Evolutionary conservation across 2,797 vertebrate species (phyloP), one percentile per base, ranked within the genome.

Genomic region (Helicolenus hilgendorfi): DNA sequence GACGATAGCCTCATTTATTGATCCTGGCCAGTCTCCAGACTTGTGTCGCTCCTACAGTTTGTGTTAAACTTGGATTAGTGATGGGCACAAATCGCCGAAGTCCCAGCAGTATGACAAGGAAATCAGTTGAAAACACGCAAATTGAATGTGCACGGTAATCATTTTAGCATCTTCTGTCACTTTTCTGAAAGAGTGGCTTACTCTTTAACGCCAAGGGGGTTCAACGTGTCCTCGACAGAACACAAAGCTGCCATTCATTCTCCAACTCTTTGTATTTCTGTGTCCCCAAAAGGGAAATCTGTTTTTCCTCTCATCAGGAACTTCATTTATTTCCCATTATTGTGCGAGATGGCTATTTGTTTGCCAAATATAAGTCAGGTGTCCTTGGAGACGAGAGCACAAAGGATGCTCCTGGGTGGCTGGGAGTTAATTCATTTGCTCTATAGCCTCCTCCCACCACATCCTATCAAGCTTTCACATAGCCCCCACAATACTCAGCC

Each of bases 261-360:
- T 31, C 64, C 27, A 62, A 18, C 72, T 83, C 73, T 93, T 92
- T 90, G 71, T 87, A 73, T 78, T 70, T 36, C 69, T 38, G 18
- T 76, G 67, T 63, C 77, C 77, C 81, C 68, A 75, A 82, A 89
- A 77, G 84, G 67, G 38, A 87, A 89, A 88, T 78, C 60, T 62
- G 77, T 76, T 62, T 79, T 73, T 82, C 85, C 79, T 80, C 55
- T 84, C 49, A 80, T 93, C 14, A 8, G 80, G 78, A 92, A 89
- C 89, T 91, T 94, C 15, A 94, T 94, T 93, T 89, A 89, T 90
- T 93, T 88, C 76, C 81, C 83, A 87, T 94, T 92, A 92, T 93
- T 90, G 80, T 84, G 78, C 2, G 9, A 75, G 71, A 80, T 64
- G 73, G 68, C 87, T 92, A 86, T 89, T 94, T 92, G 92, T 91